Evolutionary conservation across 2,113 vertebrate genomes (phyloP).

Genomic region (Kobus ellipsiprymnus): DNA sequence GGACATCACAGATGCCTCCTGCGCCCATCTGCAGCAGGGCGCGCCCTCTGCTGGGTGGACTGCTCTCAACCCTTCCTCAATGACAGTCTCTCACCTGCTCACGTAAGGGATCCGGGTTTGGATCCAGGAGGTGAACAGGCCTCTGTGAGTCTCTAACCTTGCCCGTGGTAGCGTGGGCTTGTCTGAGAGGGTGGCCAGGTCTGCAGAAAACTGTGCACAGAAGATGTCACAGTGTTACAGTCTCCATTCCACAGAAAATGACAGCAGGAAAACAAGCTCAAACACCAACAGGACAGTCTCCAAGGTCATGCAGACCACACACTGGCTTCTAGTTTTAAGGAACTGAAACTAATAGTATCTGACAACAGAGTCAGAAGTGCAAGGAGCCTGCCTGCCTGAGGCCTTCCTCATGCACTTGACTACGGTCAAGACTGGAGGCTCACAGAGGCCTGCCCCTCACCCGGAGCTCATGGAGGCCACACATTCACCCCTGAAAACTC

Average conservation of each 20-base stretch:
- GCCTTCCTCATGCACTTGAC: not conserved
- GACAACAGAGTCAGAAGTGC: not conserved
- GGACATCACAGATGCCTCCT: not conserved
- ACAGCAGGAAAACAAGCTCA: not conserved
- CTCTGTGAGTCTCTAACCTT: not conserved
- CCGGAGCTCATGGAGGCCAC: not conserved
- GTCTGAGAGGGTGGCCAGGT: not conserved
- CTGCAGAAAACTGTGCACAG: not conserved
- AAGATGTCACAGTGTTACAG: not conserved
- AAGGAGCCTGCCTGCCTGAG: not conserved
- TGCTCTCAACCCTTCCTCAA: not conserved
- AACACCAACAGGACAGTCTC: not conserved
- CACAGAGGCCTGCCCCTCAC: not conserved
- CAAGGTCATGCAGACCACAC: not conserved
- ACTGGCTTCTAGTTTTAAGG: not conserved
- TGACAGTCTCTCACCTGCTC: not conserved
- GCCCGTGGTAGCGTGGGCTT: not conserved
- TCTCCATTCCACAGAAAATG: too few relatives aligned
- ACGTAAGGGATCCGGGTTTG: not conserved
- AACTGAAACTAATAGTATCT: not conserved
- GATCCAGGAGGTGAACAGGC: not conserved
- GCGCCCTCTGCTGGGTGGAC: accelerated
- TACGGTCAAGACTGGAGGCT: not conserved
- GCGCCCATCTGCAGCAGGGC: not conserved
- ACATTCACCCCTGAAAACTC: not conserved